Percentiles rank a stretch among this genome's conserved stretches.
Evolutionary conservation across 2,888 invertebrate genomes (phyloP).

Genomic region (Erynnis tages): DNA sequence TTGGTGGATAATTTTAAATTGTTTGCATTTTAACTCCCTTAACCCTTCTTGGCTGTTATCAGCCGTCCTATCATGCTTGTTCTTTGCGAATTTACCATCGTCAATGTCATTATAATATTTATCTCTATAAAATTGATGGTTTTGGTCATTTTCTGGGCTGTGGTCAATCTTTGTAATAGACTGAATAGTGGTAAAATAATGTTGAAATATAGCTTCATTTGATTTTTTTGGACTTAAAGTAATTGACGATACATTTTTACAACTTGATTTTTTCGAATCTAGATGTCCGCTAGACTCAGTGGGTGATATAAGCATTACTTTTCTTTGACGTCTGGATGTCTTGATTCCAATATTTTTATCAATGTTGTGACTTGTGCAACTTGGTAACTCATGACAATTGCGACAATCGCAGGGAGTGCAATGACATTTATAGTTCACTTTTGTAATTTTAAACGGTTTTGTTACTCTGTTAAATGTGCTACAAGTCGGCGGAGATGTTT

Average conservation of each 20-base stretch:
- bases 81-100: too few relatives aligned
- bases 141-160: background rate
- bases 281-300: slow-evolving; percentile 4
- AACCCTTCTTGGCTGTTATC: background rate
- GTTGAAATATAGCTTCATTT: background rate
- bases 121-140: background rate
- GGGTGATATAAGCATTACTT: slow-evolving; percentile 17
- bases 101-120: too few relatives aligned
- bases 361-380: slow-evolving; percentile 5
- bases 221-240: slow-evolving; percentile 6
- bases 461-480: background rate
- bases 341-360: slow-evolving; percentile 6
- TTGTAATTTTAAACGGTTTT: background rate
- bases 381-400: slow-evolving; percentile 32
- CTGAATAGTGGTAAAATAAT: slow-evolving; percentile 1
- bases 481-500: background rate
- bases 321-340: background rate
- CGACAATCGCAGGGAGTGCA: slow-evolving; percentile 9
- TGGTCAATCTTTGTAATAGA: background rate
- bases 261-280: background rate
- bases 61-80: background rate
- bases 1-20: slow-evolving; percentile 5
- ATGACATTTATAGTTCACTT: slow-evolving; percentile 17
- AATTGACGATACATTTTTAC: slow-evolving; percentile 9
- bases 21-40: background rate